Percentiles rank a stretch among this genome's conserved stretches.
These are phyloP conservation scores for Phalangium opilio DNA, from an alignment of 2,888 invertebrate genomes.

Conservation along the genomic window DNA sequence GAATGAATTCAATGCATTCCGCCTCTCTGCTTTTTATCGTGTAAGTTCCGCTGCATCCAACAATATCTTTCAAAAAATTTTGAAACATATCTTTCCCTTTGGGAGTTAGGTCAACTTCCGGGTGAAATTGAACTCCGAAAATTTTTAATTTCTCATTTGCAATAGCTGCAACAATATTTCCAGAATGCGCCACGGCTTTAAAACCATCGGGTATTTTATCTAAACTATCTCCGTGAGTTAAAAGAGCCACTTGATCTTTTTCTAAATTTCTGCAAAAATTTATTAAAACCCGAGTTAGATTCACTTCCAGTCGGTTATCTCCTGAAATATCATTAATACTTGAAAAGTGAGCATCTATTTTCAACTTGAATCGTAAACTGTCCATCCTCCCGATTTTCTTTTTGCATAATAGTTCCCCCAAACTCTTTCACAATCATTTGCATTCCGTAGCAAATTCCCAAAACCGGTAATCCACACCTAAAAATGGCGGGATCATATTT, in stretches of 20 bases:
- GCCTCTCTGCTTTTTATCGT: constrained; percentile 75
- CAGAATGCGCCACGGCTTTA: constrained; percentile 67
- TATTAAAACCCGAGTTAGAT: no score
- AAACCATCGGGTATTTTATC: constrained; percentile 79
- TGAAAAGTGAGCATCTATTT: constrained; percentile 73
- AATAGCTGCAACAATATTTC: constrained; percentile 71
- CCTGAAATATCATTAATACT: constrained; percentile 33
- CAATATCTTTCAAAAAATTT: constrained; percentile 86
- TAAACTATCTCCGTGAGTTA: constrained; percentile 96
- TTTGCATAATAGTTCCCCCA: constrained; percentile 75
- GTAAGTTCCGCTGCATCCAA: constrained; percentile 68
- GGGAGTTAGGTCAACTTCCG: constrained; percentile 88
- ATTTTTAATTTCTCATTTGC: constrained; percentile 75
- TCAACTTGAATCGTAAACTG: constrained; percentile 80
- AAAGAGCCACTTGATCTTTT: constrained; percentile 69
- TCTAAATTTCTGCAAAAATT: constrained; percentile 53
- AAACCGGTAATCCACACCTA: constrained; percentile 78
- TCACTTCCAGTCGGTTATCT: no score
- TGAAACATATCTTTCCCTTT: constrained; percentile 81
- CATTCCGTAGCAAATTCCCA: constrained; percentile 98
- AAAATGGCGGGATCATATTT: constrained; percentile 90
- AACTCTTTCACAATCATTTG: constrained; percentile 96
- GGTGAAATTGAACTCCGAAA: constrained; percentile 97
- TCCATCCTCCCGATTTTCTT: constrained; percentile 82
- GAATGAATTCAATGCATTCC: constrained; percentile 81